Base-by-base conservation (phyloP, 2,888 invertebrate species). In the Charanyca ferruginea region DNA sequence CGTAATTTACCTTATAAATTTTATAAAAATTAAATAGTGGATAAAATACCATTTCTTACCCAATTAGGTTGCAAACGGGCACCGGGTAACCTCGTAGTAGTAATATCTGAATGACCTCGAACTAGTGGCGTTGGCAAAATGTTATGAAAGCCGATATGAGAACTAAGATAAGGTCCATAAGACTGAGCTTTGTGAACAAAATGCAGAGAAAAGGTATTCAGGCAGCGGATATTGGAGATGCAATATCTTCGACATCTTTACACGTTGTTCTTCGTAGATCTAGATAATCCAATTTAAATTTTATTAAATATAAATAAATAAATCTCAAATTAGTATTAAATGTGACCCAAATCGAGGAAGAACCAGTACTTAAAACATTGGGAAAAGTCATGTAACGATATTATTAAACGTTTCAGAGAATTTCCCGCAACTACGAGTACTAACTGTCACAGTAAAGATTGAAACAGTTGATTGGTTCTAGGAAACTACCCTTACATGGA, bases 61-160 rank as follows among this genome's bases (percentile, higher is more conserved):
- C 22, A 66, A 47, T 65, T 44, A 47, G 8, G 6, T 44, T 51
- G 22, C 9, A 45, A n/a, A 35, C 16, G 16, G 55, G 20, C 35
- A 28, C 25, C 20, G 35, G 48, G 41, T 54, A 51, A 41, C 22
- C 11, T 67, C 48, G 25, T 42, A 18, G n/a, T 47, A 16, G 42
- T 42, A 49, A 32, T 66, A 52, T 60, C 28, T 48, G 18, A 20
- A 20, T 57, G 47, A 52, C 64, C 64, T 59, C 54, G 35, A 11
- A 16, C 44, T 11, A 47, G 57, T 47, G 28, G 42, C 42, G 54
- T 64, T 55, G 3, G 28, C 58, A 59, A 76, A 73, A 59, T 70
- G 28, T 54, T 64, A 54, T 58, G 45, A 62, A 45, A 58, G 2
- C 22, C 48, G 59, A 74, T 71, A 73, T 44, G 47, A 53, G 41